phyloP scores from a whole-genome alignment of 2,797 vertebrate species.

The Meriones psammophilus region DNA sequence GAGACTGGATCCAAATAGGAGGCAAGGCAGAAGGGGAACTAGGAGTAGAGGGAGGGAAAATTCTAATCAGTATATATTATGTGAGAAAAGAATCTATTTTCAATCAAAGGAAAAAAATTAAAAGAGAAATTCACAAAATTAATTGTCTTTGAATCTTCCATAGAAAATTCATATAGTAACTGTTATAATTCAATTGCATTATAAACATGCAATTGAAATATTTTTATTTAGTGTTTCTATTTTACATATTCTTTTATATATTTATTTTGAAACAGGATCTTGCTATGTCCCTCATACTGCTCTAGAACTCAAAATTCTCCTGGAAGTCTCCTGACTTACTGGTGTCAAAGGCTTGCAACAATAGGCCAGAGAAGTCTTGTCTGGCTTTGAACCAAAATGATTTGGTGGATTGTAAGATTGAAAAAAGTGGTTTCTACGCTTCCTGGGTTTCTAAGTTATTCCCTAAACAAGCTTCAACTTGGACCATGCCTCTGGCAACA shows the following conservation, averaged over 20 bases:
- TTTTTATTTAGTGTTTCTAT: neutral
- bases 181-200: neutral
- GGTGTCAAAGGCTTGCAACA: neutral
- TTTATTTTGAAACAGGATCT: neutral
- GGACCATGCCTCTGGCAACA: accelerated
- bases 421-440: neutral
- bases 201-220: neutral
- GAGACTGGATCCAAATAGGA: neutral
- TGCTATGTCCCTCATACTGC: neutral
- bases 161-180: neutral
- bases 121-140: neutral
- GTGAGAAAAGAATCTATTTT: neutral
- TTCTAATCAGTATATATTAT: neutral
- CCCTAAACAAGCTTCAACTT: neutral
- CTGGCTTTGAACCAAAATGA: neutral
- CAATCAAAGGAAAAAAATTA: neutral
- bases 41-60: neutral
- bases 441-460: neutral
- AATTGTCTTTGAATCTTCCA: neutral
- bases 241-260: neutral
- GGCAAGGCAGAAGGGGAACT: neutral
- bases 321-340: too few species aligned
- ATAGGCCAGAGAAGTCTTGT: neutral
- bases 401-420: neutral
- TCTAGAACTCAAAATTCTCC: neutral